Base-by-base conservation (phyloP, 2,797 vertebrate species). In the Telmatherina bonti region DNA sequence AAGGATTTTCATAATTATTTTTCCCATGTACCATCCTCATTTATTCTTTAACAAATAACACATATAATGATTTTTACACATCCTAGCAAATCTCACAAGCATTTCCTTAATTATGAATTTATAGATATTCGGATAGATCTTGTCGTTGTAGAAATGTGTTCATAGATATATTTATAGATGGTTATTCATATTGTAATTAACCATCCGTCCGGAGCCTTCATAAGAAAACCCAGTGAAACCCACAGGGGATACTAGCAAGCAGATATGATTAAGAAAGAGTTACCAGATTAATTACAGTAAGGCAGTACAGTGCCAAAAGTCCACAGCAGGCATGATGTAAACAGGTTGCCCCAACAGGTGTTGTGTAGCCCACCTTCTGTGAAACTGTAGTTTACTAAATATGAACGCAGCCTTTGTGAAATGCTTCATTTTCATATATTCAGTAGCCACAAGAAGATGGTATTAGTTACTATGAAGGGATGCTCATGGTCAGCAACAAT, bases 401-500 rank as follows among this genome's bases (percentile, higher is more conserved):
- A 12, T 26, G n/a, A 12, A 10, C 5, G 11, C 9, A 18, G 20
- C 45, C 4, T 27, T 55, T 31, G 41, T 47, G 13, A 45, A 27
- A 29, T 9, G 20, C 12, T 52, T 10, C 35, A 41, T 53, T 13
- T 35, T 45, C 27, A 53, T 43, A 12, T 8, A 10, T 10, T 35
- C 41, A 24, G n/a, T 26, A 30, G 24, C 24, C 22, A 29, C 18
- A 35, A 63, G 12, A 59, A 59, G 16, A 54, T 7, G 1, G 16
- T 38, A 22, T 38, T 27, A 47, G 67, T 70, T 27, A 41, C 27
- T 49, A 76, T 29, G 43, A 63, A 43, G 47, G 24, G 29, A 63
- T 33, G 30, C 45, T 30, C 13, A 8, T 59, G 51, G 67, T 70
- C 67, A 76, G 62, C 51, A 56, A 31, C 56, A 55, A 20, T 36